phyloP scores from a whole-genome alignment of 2,888 invertebrate species.

The Busseola fusca region DNA sequence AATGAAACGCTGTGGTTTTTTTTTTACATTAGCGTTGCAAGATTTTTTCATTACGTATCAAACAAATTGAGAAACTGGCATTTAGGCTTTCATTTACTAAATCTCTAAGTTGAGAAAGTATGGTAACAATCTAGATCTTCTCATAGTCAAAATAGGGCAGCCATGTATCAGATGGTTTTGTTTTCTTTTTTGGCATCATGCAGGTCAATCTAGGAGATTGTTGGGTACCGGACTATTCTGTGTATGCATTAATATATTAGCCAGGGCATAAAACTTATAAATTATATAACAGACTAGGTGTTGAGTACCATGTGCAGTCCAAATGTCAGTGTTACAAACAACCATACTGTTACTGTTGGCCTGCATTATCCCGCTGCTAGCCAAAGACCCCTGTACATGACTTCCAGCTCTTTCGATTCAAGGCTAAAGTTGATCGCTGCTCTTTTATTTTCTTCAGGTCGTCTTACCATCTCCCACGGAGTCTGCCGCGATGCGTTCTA shows the following conservation, averaged over 20 bases:
- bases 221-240: not conserved
- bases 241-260: not conserved
- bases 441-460: not conserved
- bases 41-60: not conserved
- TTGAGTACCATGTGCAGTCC: no score
- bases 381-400: not conserved
- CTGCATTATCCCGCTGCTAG: not conserved
- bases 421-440: not conserved
- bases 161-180: not conserved
- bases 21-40: conserved; percentile 9
- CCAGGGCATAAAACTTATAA: not conserved
- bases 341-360: not conserved
- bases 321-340: not conserved
- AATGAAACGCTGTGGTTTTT: conserved; percentile 33
- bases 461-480: not conserved
- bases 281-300: not conserved
- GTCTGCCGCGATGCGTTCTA: not conserved
- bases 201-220: not conserved
- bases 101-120: no score
- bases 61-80: rapidly evolving
- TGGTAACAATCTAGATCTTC: no score
- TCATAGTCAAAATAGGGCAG: not conserved
- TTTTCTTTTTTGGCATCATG: not conserved
- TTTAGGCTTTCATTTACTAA: not conserved
- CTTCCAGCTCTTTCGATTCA: not conserved